Evolutionary conservation across 2,113 vertebrate genomes (phyloP), one percentile per base, ranked within the genome.

Genomic region (Sciurus niger): DNA sequence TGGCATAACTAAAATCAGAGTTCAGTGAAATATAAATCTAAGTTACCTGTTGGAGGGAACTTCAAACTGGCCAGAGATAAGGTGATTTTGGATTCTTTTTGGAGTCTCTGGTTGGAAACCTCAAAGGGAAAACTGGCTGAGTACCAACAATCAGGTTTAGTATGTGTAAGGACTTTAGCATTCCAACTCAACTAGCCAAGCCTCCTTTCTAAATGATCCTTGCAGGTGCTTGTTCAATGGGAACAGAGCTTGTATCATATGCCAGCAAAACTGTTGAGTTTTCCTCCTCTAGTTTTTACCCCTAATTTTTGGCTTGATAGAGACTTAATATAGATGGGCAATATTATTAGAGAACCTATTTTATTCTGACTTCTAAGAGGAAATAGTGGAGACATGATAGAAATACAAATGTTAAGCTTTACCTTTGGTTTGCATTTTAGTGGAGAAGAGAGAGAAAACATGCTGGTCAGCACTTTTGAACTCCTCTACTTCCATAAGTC

Each of bases 11-110:
- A 18, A 87, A 89, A 79, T 85, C 34, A 90, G 65, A 92, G 60
- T 60, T 84, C 53, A 63, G 24, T 93, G 95, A 95, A 85, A 95
- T 84, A 82, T 74, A 68, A 73, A 82, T 37, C 13, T 40, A 90
- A 67, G 53, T 3, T 4, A 32, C 48, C n/a, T 96, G 53, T 16
- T 78, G 37, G 60, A 93, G 55, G 43, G 40, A 94, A 84, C 25
- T 80, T 96, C 85, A 86, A 90, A 96, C 55, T 17, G 32, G 7
- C 9, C 46, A 48, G 58, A 82, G 2, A 4, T 43, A 37, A 34
- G 0, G 0, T 60, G 16, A 60, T 53, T 51, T 51, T n/a, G 0
- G 0, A 91, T 95, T 85, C 24, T 43, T 7, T 60, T 2, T 0
- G 17, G 76, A 88, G 9, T 60, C 85, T 90, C 32, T 4, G 9